Evolutionary conservation across 1,140 invertebrate species (phyloP).

Genomic region (Listronotus bonariensis): DNA sequence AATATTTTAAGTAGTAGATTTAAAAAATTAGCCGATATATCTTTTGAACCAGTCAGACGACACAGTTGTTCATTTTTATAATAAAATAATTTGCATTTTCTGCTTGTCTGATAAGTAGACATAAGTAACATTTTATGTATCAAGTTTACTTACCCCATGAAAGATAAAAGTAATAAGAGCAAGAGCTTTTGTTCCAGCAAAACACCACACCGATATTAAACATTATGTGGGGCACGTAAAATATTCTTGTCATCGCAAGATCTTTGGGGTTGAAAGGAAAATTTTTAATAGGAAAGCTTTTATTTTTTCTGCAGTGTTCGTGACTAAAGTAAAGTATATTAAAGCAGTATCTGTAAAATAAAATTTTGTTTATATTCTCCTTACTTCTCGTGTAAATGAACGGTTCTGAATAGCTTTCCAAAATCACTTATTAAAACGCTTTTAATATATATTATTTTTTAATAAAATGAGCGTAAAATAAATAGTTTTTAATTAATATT

Average conservation of each 20-base stretch:
- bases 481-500: too few relatives aligned
- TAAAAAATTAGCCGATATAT: too few relatives aligned
- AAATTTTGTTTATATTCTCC: too few relatives aligned
- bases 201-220: conserved; percentile 29
- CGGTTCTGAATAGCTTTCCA: too few relatives aligned
- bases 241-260: conserved; percentile 29
- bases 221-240: conserved; percentile 33
- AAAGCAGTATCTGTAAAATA: conserved; percentile 3
- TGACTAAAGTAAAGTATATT: conserved; percentile 17
- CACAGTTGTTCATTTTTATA: neutral
- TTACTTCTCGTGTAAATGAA: too few relatives aligned
- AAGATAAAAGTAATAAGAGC: conserved; percentile 28
- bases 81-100: conserved; percentile 8
- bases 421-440: too few relatives aligned
- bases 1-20: too few relatives aligned
- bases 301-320: conserved; percentile 21
- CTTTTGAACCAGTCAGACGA: too few relatives aligned
- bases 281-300: conserved; percentile 27
- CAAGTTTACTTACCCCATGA: conserved; percentile 10
- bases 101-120: too few relatives aligned
- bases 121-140: conserved; percentile 17
- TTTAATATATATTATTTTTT: too few relatives aligned
- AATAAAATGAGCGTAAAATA: too few relatives aligned
- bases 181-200: conserved; percentile 25
- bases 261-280: conserved; percentile 23